Conservation (phyloP, 2,797 vertebrate genomes). For the Xyrichtys novacula region DNA sequence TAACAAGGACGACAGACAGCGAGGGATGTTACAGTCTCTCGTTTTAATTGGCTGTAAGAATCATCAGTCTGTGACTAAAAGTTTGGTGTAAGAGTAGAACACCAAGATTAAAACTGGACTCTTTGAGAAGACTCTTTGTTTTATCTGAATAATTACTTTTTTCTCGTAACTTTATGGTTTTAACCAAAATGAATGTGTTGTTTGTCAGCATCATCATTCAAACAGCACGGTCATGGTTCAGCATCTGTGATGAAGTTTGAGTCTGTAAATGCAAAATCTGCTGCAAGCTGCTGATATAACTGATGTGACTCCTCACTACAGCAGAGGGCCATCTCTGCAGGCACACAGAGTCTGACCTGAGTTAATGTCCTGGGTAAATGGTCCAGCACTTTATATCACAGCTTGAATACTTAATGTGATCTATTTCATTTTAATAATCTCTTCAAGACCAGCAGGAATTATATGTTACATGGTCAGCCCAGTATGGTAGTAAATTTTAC, state of each 20-base stretch:
- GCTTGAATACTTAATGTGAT: too few species aligned
- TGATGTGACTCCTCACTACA: slow-evolving; percentile 11
- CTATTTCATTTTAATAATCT: too few species aligned
- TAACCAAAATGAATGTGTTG: background rate
- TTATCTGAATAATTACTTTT: slow-evolving; percentile 8
- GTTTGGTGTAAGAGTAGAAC: slow-evolving; percentile 29
- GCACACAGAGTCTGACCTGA: background rate
- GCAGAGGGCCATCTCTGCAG: background rate
- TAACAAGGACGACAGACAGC: slow-evolving; percentile 13
- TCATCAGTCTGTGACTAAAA: slow-evolving; percentile 45
- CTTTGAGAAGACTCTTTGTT: slow-evolving; percentile 11
- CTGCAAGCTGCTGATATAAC: slow-evolving; percentile 10
- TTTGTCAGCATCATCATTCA: slow-evolving; percentile 29
- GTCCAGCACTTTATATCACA: too few species aligned
- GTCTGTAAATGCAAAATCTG: slow-evolving; percentile 5
- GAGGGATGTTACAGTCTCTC: slow-evolving; percentile 26
- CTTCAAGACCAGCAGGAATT: too few species aligned
- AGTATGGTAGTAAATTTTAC: too few species aligned
- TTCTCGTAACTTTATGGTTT: slow-evolving; percentile 1
- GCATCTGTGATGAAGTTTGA: slow-evolving; percentile 7
- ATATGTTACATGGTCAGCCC: too few species aligned
- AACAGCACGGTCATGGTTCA: slow-evolving; percentile 24
- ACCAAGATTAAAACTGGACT: slow-evolving; percentile 22
- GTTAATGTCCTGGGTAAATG: too few species aligned
- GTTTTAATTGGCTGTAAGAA: slow-evolving; percentile 52